phyloP scores from a whole-genome alignment of 30 jellyfish, hydroid and myxozoan genomes.

The Phacellophora camtschatica region DNA sequence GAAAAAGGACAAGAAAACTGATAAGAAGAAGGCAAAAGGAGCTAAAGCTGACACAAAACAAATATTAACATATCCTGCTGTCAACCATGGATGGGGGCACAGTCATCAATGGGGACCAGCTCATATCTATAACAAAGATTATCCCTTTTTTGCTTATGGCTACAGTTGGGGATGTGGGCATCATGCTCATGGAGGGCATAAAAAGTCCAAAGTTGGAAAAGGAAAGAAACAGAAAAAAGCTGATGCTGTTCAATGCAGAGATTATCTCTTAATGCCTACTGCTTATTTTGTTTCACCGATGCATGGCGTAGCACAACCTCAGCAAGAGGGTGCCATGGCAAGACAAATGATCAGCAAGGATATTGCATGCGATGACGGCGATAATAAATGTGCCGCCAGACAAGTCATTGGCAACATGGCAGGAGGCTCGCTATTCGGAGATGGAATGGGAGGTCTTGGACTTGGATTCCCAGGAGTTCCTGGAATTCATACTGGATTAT shows the following conservation, averaged over 20 bases:
- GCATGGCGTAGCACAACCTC: constrained; percentile 52
- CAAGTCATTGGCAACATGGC: constrained; percentile 99
- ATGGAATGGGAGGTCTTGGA: constrained; percentile 99
- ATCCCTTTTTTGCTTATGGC: constrained; percentile 97
- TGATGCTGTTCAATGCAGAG: constrained; percentile 76
- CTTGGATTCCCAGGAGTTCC: constrained; percentile 98
- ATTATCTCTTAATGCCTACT: constrained; percentile 82
- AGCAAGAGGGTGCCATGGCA: constrained; percentile 55
- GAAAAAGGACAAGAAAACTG: not conserved
- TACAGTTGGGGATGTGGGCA: constrained; percentile 99
- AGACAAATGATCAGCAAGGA: constrained; percentile 84
- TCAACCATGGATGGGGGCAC: constrained; percentile 84
- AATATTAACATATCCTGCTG: constrained; percentile 93
- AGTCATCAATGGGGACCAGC: constrained; percentile 96
- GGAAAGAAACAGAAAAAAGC: constrained; percentile 12
- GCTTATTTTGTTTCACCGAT: constrained; percentile 56
- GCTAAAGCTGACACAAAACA: constrained; percentile 78
- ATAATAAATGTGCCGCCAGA: constrained; percentile 78
- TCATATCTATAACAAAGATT: constrained; percentile 87
- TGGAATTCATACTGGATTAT: constrained; percentile 92
- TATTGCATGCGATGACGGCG: constrained; percentile 93
- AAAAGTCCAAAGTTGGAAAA: constrained; percentile 55
- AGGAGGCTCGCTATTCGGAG: constrained; percentile 97
- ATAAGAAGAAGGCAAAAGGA: constrained; percentile 47
- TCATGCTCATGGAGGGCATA: constrained; percentile 74